These are phyloP conservation scores for Leptinotarsa haldemani DNA, from an alignment of 2,888 invertebrate genomes.

Conservation along the genomic window DNA sequence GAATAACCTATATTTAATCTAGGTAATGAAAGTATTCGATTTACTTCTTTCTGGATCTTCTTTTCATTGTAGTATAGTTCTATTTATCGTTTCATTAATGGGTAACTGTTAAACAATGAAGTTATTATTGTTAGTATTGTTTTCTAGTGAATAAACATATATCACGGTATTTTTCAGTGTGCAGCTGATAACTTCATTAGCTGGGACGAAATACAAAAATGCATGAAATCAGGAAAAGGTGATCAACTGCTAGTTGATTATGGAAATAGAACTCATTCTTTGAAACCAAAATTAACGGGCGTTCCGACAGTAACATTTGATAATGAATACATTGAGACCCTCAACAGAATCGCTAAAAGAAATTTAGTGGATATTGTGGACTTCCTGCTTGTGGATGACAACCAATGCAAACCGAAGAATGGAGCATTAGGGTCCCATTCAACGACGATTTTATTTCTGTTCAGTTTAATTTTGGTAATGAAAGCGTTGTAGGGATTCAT, in stretches of 20 bases:
- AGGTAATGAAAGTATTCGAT: no score
- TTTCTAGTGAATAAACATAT: no score
- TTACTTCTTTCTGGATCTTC: no score
- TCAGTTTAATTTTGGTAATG: background rate
- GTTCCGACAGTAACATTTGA: slow-evolving; percentile 66
- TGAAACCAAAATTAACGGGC: slow-evolving; percentile 58
- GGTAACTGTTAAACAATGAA: no score
- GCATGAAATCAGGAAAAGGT: slow-evolving; percentile 55
- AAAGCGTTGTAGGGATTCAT: background rate
- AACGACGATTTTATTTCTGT: background rate
- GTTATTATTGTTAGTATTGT: no score
- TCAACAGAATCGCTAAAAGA: slow-evolving; percentile 45
- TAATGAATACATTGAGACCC: slow-evolving; percentile 51
- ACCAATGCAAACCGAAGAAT: slow-evolving; percentile 26
- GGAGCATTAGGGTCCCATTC: background rate
- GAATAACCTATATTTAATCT: no score
- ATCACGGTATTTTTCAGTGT: slow-evolving; percentile 59
- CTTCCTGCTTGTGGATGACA: slow-evolving; percentile 39
- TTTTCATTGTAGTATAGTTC: no score
- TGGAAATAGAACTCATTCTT: slow-evolving; percentile 61
- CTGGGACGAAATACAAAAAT: slow-evolving; percentile 54
- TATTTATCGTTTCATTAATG: no score
- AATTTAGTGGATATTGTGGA: slow-evolving; percentile 49
- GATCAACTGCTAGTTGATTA: slow-evolving; percentile 60
- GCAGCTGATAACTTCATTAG: slow-evolving; percentile 53